phyloP scores from a whole-genome alignment of 1,140 invertebrate genomes.

The Ylistrum balloti region DNA sequence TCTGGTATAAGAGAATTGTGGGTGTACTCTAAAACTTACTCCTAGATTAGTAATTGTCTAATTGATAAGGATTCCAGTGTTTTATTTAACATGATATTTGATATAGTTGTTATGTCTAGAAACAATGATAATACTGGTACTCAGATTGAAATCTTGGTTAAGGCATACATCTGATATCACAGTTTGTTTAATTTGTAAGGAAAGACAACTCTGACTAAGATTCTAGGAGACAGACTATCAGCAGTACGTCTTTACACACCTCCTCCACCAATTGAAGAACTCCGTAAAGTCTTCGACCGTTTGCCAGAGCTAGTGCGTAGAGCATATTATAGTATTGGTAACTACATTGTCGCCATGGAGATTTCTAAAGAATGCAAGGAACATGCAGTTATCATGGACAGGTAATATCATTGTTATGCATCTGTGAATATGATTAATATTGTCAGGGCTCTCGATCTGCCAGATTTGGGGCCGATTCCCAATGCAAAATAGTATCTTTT shows the following conservation, averaged over 20 bases:
- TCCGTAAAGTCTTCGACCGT: conserved; percentile 68
- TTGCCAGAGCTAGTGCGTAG: conserved; percentile 73
- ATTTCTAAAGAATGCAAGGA: conserved; percentile 69
- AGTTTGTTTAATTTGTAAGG: conserved; percentile 62
- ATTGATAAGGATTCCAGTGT: too few species aligned
- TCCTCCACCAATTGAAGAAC: conserved; percentile 63
- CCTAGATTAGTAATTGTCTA: too few species aligned
- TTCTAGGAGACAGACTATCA: conserved; percentile 64
- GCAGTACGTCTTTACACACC: conserved; percentile 69
- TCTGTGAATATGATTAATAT: not conserved
- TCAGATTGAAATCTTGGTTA: too few species aligned
- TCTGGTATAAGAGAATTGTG: too few species aligned
- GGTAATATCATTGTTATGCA: conserved; percentile 56
- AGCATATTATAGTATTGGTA: conserved; percentile 74
- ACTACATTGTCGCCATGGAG: conserved; percentile 73
- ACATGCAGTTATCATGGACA: conserved; percentile 74
- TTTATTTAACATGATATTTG: too few species aligned
- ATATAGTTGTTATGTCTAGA: too few species aligned
- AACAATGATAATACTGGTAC: too few species aligned
- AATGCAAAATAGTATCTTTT: too few species aligned
- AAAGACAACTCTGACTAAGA: conserved; percentile 74
- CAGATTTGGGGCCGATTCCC: too few species aligned
- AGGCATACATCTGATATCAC: too few species aligned
- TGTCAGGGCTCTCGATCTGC: too few species aligned
- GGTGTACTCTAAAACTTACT: too few species aligned